phyloP scores from a whole-genome alignment of 2,797 vertebrate genomes.

The Leptoclinus maculatus region DNA sequence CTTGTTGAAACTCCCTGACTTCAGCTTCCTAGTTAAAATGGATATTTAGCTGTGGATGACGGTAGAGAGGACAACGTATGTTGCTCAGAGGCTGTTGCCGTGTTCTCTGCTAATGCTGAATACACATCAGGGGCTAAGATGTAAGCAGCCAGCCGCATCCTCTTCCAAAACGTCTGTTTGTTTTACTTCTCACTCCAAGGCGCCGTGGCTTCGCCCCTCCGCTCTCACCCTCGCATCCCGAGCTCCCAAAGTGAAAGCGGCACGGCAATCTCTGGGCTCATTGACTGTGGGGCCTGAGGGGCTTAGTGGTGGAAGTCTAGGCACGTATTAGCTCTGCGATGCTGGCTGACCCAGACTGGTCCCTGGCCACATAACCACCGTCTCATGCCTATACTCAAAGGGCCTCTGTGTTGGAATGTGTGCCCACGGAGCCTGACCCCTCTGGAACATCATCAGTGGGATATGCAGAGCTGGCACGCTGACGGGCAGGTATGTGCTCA shows the following conservation, averaged over 20 bases:
- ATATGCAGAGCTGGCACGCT: constrained; percentile 58
- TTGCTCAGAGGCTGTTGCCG: constrained; percentile 13
- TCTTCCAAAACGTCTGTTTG: constrained; percentile 59
- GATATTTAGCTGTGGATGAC: constrained; percentile 4
- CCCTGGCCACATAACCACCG: constrained; percentile 58
- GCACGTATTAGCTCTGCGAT: constrained; percentile 67
- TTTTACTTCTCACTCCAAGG: constrained; percentile 55
- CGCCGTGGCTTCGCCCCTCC: constrained; percentile 9
- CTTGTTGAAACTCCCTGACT: constrained; percentile 34
- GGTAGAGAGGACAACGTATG: not conserved
- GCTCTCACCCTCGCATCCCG: constrained; percentile 41
- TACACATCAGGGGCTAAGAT: constrained; percentile 41
- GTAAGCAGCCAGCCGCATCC: constrained; percentile 33
- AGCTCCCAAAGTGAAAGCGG: constrained; percentile 62
- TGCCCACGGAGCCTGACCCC: constrained; percentile 51
- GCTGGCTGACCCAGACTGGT: constrained; percentile 71
- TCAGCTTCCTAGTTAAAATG: constrained; percentile 33
- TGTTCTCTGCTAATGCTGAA: constrained; percentile 40
- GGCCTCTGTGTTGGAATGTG: constrained; percentile 61
- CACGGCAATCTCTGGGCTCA: constrained; percentile 70
- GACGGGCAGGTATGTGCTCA: constrained; percentile 62
- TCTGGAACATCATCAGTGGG: constrained; percentile 54
- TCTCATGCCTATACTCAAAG: constrained; percentile 69
- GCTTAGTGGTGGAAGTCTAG: constrained; percentile 65
- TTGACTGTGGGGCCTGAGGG: constrained; percentile 65